Conservation (phyloP, 2,797 vertebrate genomes). For the Gymnothorax reevesii region DNA sequence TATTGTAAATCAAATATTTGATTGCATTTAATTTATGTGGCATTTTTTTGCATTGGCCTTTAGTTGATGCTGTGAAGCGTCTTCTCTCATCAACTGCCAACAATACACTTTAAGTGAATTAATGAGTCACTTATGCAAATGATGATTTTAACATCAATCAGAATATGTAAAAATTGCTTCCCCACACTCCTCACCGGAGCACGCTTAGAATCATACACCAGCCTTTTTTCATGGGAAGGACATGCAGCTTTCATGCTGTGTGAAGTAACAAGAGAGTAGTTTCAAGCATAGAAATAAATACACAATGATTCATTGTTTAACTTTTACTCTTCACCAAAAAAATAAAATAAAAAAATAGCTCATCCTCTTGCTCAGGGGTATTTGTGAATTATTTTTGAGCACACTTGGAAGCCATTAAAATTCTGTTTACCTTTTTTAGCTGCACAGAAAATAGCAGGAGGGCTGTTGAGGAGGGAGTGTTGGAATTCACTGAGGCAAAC, state of each 20-base stretch:
- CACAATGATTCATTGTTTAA: conserved; percentile 15
- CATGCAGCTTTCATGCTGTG: not conserved
- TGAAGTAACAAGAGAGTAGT: conserved; percentile 2
- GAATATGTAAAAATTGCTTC: not conserved
- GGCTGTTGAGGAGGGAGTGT: not conserved
- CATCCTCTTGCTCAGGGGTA: conserved; percentile 38
- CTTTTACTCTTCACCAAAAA: not conserved
- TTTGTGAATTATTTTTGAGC: conserved; percentile 48
- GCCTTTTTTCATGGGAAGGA: not conserved
- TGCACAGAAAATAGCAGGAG: not conserved
- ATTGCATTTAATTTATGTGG: conserved; percentile 67
- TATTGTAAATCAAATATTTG: conserved; percentile 72
- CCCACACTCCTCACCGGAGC: not conserved
- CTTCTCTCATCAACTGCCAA: not conserved
- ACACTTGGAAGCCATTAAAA: conserved; percentile 32
- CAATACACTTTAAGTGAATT: not conserved
- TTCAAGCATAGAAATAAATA: not conserved
- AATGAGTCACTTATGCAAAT: not conserved
- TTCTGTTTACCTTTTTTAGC: conserved; percentile 34
- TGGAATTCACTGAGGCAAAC: conserved; percentile 19
- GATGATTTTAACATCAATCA: not conserved
- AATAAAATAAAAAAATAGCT: not conserved
- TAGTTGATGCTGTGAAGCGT: not conserved
- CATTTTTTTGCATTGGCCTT: conserved; percentile 11
- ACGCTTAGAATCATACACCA: not conserved